These are phyloP conservation scores for Gryon sp. DNA, from an alignment of 1,140 invertebrate species.

Conservation along the genomic window DNA sequence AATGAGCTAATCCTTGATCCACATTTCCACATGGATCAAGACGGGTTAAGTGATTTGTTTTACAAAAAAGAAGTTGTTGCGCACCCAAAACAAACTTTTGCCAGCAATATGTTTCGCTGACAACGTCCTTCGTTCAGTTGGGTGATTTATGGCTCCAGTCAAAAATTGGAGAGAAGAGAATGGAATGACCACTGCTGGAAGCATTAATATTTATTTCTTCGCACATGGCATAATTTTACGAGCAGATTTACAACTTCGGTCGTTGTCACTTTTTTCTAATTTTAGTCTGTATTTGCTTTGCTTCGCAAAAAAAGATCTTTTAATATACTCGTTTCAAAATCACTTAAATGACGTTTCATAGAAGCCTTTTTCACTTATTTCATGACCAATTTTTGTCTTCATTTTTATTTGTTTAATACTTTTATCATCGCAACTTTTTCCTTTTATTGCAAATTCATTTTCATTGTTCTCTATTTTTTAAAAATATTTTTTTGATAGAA, in stretches of 20 bases:
- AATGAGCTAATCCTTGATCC: too few relatives aligned
- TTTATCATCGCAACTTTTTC: constrained; percentile 2
- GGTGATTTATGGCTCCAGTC: constrained; percentile 69
- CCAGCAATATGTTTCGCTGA: constrained; percentile 69
- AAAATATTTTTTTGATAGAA: constrained; percentile 8
- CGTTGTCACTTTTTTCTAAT: constrained; percentile 69
- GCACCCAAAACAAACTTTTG: constrained; percentile 66
- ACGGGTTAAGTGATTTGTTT: constrained; percentile 36
- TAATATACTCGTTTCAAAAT: constrained; percentile 62
- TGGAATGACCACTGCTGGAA: constrained; percentile 66
- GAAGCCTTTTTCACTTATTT: constrained; percentile 12
- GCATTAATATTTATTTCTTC: constrained; percentile 72
- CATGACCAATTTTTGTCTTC: neutral
- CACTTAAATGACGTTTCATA: constrained; percentile 50
- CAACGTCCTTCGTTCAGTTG: constrained; percentile 65
- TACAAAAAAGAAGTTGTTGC: constrained; percentile 47
- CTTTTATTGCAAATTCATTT: constrained; percentile 11
- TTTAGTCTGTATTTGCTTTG: constrained; percentile 62
- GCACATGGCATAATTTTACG: constrained; percentile 68
- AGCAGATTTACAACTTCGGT: constrained; percentile 67
- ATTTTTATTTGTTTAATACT: neutral
- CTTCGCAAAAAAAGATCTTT: constrained; percentile 61
- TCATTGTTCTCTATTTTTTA: neutral
- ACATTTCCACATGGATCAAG: constrained; percentile 24
- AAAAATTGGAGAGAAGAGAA: constrained; percentile 66